These are phyloP conservation scores for Actinia equina DNA, from an alignment of 64 coral and sea anemone genomes.

Conservation along the genomic window DNA sequence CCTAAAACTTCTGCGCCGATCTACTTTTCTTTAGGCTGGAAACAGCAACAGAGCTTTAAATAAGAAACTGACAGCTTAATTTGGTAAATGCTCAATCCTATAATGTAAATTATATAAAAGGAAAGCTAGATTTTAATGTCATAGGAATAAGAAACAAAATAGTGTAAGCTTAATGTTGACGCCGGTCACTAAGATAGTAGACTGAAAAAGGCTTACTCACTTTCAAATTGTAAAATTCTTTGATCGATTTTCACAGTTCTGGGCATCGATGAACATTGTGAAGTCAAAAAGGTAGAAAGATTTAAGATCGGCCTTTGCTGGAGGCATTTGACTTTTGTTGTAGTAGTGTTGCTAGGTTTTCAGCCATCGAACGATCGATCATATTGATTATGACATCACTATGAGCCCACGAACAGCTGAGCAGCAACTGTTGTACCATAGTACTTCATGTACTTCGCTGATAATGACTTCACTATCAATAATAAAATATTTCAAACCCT, in stretches of 20 bases:
- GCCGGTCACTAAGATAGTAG: neutral
- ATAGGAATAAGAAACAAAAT: neutral
- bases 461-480: neutral
- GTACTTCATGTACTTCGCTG: neutral
- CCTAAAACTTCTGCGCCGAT: no score
- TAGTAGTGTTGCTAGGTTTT: neutral
- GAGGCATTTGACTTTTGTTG: constrained; percentile 14
- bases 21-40: no score
- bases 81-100: neutral
- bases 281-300: neutral
- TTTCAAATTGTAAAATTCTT: neutral
- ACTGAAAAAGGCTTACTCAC: neutral
- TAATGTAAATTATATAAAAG: neutral
- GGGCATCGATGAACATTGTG: neutral
- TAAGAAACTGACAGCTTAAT: neutral
- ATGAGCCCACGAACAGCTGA: neutral
- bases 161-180: neutral
- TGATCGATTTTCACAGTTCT: neutral
- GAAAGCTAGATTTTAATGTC: neutral
- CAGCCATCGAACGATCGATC: constrained; percentile 1
- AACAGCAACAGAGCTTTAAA: neutral
- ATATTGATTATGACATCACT: neutral
- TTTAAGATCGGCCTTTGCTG: neutral
- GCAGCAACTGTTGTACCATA: neutral
- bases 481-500: neutral